phyloP scores from a whole-genome alignment of 2,888 invertebrate genomes.

The Octodonta nipae region DNA sequence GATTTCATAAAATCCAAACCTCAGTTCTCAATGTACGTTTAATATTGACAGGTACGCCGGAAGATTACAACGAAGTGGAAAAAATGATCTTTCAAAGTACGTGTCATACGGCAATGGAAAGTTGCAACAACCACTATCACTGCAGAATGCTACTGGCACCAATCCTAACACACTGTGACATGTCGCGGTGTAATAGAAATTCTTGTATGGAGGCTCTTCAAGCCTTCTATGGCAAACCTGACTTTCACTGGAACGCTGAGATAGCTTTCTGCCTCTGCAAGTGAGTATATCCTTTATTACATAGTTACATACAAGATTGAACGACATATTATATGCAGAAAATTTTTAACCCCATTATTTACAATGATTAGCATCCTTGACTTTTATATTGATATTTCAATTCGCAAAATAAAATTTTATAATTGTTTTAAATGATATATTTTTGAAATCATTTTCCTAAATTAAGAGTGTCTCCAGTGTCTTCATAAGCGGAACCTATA shows the following conservation, averaged over 20 bases:
- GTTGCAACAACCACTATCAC: slow-evolving; percentile 68
- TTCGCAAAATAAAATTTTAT: too few relatives aligned
- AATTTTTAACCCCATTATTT: too few relatives aligned
- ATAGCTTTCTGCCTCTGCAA: slow-evolving; percentile 88
- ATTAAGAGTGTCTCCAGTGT: too few relatives aligned
- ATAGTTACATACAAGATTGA: too few relatives aligned
- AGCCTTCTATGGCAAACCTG: slow-evolving; percentile 70
- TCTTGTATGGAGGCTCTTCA: slow-evolving; percentile 80
- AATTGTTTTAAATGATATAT: too few relatives aligned
- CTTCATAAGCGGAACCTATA: too few relatives aligned
- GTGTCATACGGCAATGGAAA: slow-evolving; percentile 72
- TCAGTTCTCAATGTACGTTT: too few relatives aligned
- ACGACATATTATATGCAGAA: too few relatives aligned
- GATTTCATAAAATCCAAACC: too few relatives aligned
- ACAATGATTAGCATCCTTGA: too few relatives aligned
- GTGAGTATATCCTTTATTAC: slow-evolving; percentile 29
- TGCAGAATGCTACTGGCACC: slow-evolving; percentile 68
- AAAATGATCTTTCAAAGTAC: slow-evolving; percentile 50
- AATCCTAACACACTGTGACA: slow-evolving; percentile 72
- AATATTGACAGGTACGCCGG: slow-evolving; percentile 27
- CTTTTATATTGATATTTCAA: too few relatives aligned
- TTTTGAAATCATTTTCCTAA: too few relatives aligned
- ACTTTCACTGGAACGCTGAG: slow-evolving; percentile 72
- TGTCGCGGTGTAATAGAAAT: slow-evolving; percentile 63
- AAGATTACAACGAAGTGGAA: slow-evolving; percentile 41